Evolutionary conservation across 1,140 invertebrate genomes (phyloP), one percentile per base, ranked within the genome.

Genomic region (Drosophila nikananu): DNA sequence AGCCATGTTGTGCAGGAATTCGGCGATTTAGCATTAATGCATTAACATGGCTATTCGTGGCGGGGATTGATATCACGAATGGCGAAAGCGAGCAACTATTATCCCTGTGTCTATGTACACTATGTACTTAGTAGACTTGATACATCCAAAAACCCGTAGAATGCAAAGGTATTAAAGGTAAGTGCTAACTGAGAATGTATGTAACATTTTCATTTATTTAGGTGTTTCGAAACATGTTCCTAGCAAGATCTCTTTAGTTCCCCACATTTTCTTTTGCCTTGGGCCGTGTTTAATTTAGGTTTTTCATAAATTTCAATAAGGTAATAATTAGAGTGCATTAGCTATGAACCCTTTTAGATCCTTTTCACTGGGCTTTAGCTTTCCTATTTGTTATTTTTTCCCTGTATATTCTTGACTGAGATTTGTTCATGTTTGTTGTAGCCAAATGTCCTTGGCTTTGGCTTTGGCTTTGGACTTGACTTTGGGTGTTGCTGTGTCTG

Each of bases 1-100:
- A 84, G 73, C 68, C 68, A 58, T n/a, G 42, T 41, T 79, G 64
- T 48, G 70, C 27, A 52, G 51, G 58, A 55, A 80, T 86, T 84
- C 48, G 23, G 65, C 42, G 60, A 74, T 52, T 70, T 71, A 65
- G 54, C 73, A 77, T 77, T 81, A 72, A 71, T 58, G 48, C 61
- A 81, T 81, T 82, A 73, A 78, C 67, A 66, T 66, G 71, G 21
- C 37, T 68, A 70, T 49, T 83, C 67, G 66, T 84, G 77, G 82
- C 44, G 35, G 60, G 25, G 19, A 83, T 83, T 83, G 71, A 65
- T 70, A 55, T 51, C 71, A 65, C 51, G 48, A 49, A 61, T 80
- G 48, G 49, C 61, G 66, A 70, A 70, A 70, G 66, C 46, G 37
- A 67, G 19, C 61, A 27, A 27, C 37, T 23, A 70, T 44, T 63